These are phyloP conservation scores for Pectinophora gossypiella DNA, from an alignment of 1,140 invertebrate species.

Conservation along the genomic window DNA sequence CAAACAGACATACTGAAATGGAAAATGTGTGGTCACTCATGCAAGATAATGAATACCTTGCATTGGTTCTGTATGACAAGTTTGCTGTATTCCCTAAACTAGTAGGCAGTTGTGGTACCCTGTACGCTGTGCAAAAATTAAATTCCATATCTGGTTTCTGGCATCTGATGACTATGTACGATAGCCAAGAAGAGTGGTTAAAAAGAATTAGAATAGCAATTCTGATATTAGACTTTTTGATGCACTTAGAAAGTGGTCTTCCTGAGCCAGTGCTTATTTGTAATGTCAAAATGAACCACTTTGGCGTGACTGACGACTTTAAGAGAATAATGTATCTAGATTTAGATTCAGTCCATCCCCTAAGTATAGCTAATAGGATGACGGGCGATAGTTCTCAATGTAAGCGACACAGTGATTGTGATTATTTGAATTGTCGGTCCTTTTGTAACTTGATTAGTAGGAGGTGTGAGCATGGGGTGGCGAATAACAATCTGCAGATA, in stretches of 20 bases:
- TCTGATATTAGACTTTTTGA: constrained; percentile 78
- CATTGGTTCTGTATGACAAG: constrained; percentile 77
- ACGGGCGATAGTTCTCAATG: constrained; percentile 67
- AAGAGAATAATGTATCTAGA: constrained; percentile 78
- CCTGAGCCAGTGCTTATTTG: constrained; percentile 79
- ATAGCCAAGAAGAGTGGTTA: constrained; percentile 67
- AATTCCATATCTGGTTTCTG: constrained; percentile 59
- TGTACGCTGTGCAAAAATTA: constrained; percentile 78
- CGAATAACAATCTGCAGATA: constrained; percentile 80
- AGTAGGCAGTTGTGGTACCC: constrained; percentile 80
- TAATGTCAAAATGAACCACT: constrained; percentile 81
- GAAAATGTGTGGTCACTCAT: constrained; percentile 79
- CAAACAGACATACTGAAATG: constrained; percentile 73
- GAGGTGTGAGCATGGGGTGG: constrained; percentile 73
- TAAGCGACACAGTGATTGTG: constrained; percentile 78
- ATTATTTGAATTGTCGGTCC: constrained; percentile 80
- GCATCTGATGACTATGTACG: constrained; percentile 51
- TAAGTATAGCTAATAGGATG: constrained; percentile 55
- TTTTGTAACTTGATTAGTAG: constrained; percentile 69
- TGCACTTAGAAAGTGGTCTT: constrained; percentile 76
- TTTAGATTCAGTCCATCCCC: constrained; percentile 76
- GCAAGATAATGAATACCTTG: constrained; percentile 81
- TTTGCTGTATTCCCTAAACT: constrained; percentile 79
- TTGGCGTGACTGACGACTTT: constrained; percentile 76
- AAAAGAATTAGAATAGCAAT: constrained; percentile 74